A percentile compares a stretch with the other conserved stretches of the same genome.
Evolutionary conservation across 2,797 vertebrate genomes (phyloP).

Genomic region (Lacerta viridis): DNA sequence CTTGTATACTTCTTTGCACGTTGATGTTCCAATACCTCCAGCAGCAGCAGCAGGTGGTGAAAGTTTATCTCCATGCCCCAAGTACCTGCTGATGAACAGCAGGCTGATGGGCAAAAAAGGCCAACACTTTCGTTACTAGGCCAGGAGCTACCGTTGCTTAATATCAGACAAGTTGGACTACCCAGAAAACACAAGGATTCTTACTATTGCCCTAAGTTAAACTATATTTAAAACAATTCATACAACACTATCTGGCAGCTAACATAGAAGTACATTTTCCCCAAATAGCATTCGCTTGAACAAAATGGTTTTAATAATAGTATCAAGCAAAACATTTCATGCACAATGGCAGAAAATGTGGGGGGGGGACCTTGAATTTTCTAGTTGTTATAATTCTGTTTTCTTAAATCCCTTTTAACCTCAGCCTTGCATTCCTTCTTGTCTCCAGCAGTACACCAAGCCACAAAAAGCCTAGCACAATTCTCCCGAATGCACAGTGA

Average conservation of each 20-base stretch:
- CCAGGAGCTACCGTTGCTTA: not conserved
- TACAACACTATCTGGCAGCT: not conserved
- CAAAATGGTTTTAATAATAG: not conserved
- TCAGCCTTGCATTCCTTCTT: slow-evolving; percentile 22
- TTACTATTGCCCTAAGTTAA: not conserved
- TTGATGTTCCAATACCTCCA: not conserved
- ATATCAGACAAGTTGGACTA: not conserved
- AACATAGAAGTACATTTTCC: not conserved
- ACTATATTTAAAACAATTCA: not conserved
- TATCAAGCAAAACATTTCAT: not conserved
- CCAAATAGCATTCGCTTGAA: not conserved
- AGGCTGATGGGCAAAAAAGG: not conserved
- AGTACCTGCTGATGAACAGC: not conserved
- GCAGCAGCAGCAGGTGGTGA: not conserved
- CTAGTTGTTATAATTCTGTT: slow-evolving; percentile 14
- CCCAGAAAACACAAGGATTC: not conserved
- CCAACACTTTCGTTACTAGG: not conserved
- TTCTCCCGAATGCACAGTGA: slow-evolving; percentile 17
- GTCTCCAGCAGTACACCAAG: slow-evolving; percentile 1
- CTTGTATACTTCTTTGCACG: not conserved
- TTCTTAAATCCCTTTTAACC: slow-evolving; percentile 11
- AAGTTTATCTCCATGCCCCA: not conserved
- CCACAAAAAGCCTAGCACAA: not conserved
- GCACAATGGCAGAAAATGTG: not conserved
- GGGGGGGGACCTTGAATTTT: not conserved